Conservation (phyloP, 2,113 vertebrate species). For the Oreotrochilus melanogaster region DNA sequence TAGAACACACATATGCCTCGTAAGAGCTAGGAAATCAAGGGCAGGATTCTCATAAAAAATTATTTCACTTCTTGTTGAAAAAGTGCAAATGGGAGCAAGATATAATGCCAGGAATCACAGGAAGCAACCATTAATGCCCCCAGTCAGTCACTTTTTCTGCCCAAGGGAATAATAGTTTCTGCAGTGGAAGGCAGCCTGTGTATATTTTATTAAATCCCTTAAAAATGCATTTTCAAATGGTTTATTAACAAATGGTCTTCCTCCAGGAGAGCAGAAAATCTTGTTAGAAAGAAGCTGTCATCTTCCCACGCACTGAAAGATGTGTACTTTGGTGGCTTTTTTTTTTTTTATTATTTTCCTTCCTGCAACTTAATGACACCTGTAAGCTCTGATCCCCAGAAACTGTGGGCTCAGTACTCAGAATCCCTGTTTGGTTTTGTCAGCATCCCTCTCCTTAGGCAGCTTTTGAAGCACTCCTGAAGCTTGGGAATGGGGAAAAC, state of each 20-base stretch:
- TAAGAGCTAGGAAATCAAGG: slow-evolving; percentile 39
- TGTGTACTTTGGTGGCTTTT: slow-evolving; percentile 1
- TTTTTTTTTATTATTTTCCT: neutral
- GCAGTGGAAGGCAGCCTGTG: slow-evolving; percentile 27
- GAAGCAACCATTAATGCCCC: slow-evolving; percentile 59
- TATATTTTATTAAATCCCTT: slow-evolving; percentile 76
- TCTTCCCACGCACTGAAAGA: slow-evolving; percentile 27
- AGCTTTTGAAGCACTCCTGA: neutral
- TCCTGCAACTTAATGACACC: neutral
- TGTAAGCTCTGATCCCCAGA: neutral
- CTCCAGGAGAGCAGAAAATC: slow-evolving; percentile 62
- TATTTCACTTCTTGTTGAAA: slow-evolving; percentile 50
- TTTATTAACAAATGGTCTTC: slow-evolving; percentile 67
- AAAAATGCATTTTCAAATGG: slow-evolving; percentile 69
- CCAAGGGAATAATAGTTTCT: slow-evolving; percentile 71
- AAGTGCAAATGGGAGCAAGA: slow-evolving; percentile 60
- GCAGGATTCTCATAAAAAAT: slow-evolving; percentile 45
- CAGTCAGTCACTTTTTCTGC: slow-evolving; percentile 39
- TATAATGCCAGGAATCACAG: slow-evolving; percentile 58
- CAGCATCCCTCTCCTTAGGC: neutral
- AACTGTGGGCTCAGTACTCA: neutral
- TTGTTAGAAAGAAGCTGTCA: slow-evolving; percentile 59
- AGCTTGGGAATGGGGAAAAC: neutral
- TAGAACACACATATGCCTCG: neutral
- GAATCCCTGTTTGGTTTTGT: neutral